These are phyloP conservation scores for Lycaena phlaeas DNA, from an alignment of 2,888 invertebrate genomes.

Conservation along the genomic window DNA sequence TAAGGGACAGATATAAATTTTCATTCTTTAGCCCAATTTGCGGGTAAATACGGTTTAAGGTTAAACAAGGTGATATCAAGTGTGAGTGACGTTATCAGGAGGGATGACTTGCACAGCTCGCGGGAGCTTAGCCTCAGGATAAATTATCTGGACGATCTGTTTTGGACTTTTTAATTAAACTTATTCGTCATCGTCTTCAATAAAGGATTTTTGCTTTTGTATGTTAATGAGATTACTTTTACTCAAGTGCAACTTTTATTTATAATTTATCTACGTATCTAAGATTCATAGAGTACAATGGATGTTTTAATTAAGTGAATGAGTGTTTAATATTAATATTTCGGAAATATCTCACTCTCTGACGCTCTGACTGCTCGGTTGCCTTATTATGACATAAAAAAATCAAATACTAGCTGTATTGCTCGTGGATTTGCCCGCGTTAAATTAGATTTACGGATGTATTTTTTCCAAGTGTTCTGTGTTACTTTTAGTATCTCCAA, in stretches of 20 bases:
- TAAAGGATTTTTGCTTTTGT: constrained; percentile 14
- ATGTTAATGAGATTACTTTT: constrained; percentile 8
- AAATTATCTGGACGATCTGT: constrained; percentile 48
- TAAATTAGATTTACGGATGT: no score
- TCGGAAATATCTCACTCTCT: no score
- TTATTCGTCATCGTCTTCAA: constrained; percentile 24
- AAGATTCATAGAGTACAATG: no score
- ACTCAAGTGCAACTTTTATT: neutral
- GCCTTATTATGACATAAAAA: no score
- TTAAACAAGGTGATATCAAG: constrained; percentile 39
- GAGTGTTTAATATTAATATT: no score
- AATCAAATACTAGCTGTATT: no score
- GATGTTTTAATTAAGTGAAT: no score
- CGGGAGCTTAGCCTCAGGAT: constrained; percentile 30
- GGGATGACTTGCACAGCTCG: constrained; percentile 32
- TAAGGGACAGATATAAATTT: constrained; percentile 21
- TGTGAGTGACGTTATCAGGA: constrained; percentile 58
- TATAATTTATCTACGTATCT: no score
- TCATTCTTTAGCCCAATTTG: constrained; percentile 39
- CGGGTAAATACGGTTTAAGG: constrained; percentile 30
- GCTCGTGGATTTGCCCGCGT: no score
- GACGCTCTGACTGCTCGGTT: no score
- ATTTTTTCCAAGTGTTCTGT: no score
- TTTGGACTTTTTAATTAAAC: constrained; percentile 51
- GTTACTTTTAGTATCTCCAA: no score